Percentiles rank a stretch among this genome's conserved stretches.
phyloP scores from a whole-genome alignment of 2,888 invertebrate genomes.

The Sesia bembeciformis region DNA sequence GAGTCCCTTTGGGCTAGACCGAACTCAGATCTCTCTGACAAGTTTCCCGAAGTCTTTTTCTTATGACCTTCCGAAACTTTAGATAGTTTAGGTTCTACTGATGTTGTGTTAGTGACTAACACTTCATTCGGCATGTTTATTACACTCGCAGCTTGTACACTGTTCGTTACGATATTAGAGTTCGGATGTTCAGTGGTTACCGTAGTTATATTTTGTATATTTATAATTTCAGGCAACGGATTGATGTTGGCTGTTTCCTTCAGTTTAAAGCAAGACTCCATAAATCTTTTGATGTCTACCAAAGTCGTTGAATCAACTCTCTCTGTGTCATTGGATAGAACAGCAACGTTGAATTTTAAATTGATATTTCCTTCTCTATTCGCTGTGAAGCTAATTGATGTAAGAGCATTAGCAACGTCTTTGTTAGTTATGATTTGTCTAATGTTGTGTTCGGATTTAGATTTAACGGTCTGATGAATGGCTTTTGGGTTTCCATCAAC shows the following conservation, averaged over 20 bases:
- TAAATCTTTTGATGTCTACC: constrained; percentile 50
- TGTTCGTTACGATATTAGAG: constrained; percentile 20
- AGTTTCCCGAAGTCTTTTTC: constrained; percentile 42
- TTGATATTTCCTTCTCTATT: constrained; percentile 23
- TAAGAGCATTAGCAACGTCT: constrained; percentile 49
- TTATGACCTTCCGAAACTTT: constrained; percentile 31
- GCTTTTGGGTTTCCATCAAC: constrained; percentile 14
- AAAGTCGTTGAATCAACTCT: constrained; percentile 34
- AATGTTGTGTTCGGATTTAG: constrained; percentile 61
- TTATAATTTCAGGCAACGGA: constrained; percentile 24
- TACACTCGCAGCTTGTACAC: constrained; percentile 22
- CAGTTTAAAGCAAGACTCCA: constrained; percentile 53
- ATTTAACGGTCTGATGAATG: constrained; percentile 15
- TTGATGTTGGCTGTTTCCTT: constrained; percentile 25
- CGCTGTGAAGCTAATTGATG: constrained; percentile 40
- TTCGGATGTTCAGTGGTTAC: constrained; percentile 22
- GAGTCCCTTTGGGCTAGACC: constrained; percentile 47
- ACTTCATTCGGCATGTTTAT: constrained; percentile 31
- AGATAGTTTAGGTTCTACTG: constrained; percentile 29
- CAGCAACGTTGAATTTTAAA: constrained; percentile 40
- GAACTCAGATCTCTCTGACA: constrained; percentile 49
- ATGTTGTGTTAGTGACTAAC: constrained; percentile 22
- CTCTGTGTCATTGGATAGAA: constrained; percentile 21
- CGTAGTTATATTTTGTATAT: constrained; percentile 18
- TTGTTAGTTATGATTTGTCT: constrained; percentile 46